These are phyloP conservation scores for Pituophis catenifer DNA, from an alignment of 2,113 vertebrate genomes.

Conservation along the genomic window DNA sequence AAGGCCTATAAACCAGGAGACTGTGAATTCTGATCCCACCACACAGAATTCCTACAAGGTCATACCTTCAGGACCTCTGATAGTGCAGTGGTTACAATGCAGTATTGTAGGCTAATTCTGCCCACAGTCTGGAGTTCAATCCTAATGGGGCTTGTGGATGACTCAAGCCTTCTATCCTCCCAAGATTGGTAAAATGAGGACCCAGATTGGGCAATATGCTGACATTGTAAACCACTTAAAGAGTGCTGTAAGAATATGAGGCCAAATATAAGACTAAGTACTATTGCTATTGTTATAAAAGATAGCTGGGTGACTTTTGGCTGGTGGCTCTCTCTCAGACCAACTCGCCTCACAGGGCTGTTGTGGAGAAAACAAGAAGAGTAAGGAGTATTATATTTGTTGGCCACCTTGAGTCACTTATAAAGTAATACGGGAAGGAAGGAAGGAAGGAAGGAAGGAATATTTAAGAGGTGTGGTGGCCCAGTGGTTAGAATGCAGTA, in stretches of 20 bases:
- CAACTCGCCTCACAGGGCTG: not conserved
- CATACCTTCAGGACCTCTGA: not conserved
- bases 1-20: not conserved
- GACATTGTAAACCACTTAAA: not conserved
- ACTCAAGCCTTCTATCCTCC: not conserved
- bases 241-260: not conserved
- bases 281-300: not conserved
- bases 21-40: not conserved
- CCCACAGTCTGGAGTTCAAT: not conserved
- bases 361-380: not conserved
- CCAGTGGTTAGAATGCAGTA: too few species aligned
- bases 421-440: not conserved
- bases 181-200: not conserved
- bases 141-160: not conserved
- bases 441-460: not conserved
- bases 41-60: not conserved
- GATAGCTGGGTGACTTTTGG: not conserved
- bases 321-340: not conserved
- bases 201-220: not conserved
- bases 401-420: not conserved
- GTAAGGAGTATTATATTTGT: not conserved
- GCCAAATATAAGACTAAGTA: fast-evolving
- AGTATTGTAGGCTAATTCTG: not conserved
- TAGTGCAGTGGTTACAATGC: not conserved
- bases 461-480: not conserved